phyloP scores from a whole-genome alignment of 2,113 vertebrate genomes.

The Dasypus novemcinctus region DNA sequence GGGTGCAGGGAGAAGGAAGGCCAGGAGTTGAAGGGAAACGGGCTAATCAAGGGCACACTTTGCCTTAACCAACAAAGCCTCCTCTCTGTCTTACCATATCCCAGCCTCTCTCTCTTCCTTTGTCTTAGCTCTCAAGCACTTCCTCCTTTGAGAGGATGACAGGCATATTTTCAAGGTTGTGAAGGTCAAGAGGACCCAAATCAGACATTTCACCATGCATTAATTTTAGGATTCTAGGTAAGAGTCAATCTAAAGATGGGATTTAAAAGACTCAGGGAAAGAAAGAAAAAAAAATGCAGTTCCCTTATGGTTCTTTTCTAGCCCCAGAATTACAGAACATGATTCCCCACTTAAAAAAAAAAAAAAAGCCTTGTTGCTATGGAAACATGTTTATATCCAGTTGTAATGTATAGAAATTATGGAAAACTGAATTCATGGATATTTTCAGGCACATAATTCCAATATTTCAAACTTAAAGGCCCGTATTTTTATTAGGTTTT shows the following conservation, averaged over 20 bases:
- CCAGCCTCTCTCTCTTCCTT: not conserved
- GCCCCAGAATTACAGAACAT: not conserved
- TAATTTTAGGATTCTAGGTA: not conserved
- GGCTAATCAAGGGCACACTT: not conserved
- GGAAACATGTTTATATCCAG: not conserved
- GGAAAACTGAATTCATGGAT: not conserved
- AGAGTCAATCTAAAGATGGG: not conserved
- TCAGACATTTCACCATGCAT: not conserved
- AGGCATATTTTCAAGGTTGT: not conserved
- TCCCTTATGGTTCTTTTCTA: not conserved
- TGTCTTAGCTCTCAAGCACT: not conserved
- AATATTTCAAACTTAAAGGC: constrained; percentile 5
- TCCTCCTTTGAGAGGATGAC: not conserved
- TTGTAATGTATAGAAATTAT: not conserved
- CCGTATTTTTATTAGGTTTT: not conserved
- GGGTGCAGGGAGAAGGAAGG: no score
- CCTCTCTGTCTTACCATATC: not conserved
- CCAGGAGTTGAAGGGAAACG: not conserved
- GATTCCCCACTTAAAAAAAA: not conserved
- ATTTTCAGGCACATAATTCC: not conserved
- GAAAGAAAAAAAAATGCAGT: not conserved
- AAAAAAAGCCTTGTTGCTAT: not conserved
- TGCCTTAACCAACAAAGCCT: not conserved
- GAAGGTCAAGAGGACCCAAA: not conserved
- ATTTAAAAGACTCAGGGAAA: not conserved